Evolutionary conservation across 2,113 vertebrate genomes (phyloP), one percentile per base, ranked within the genome.

Genomic region (Lophochroa leadbeateri): DNA sequence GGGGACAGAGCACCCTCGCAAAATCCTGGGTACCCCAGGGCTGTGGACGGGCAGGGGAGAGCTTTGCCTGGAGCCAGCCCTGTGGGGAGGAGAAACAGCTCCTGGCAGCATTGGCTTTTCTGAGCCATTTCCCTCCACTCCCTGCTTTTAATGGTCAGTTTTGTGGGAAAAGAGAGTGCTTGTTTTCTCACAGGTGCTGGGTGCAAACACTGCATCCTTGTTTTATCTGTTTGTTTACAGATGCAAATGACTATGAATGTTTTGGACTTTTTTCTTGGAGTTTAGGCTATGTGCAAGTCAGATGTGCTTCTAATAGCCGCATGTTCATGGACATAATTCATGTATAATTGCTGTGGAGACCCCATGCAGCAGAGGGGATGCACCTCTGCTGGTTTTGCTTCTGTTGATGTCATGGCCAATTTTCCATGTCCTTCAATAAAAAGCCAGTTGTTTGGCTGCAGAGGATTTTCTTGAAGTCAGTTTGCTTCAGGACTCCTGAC

Each of bases 201-300:
- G 18, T 33, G 39, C 60, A 60, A 88, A 86, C 64, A 44, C 37
- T 41, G 53, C 68, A 28, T 75, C 72, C 63, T 88, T 85, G 52
- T 35, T 95, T 91, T 80, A 29, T 55, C 43, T 65, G 18, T 52
- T 92, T 81, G 39, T 86, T 94, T 96, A 86, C 71, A 74, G 41
- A 74, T 77, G 31, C 28, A 74, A 61, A 85, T 80, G 11, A 7
- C 35, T 85, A 6, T 44, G 57, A 79, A 44, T 68, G 29, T 35
- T 70, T 50, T 37, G 37, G 11, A 13, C 4, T 41, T 33, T 49
- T 27, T 9, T 2, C 43, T 82, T 47, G 76, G 64, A 81, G 72
- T 55, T 4, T 16, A 1, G 7, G 28, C 37, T 82, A 7, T 25
- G 11, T 24, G 35, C 1, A 5, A 39, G 25, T 75, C 52, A 74